Evolutionary conservation across 2,888 invertebrate species (phyloP), one percentile per base, ranked within the genome.

Genomic region (Phania funesta): DNA sequence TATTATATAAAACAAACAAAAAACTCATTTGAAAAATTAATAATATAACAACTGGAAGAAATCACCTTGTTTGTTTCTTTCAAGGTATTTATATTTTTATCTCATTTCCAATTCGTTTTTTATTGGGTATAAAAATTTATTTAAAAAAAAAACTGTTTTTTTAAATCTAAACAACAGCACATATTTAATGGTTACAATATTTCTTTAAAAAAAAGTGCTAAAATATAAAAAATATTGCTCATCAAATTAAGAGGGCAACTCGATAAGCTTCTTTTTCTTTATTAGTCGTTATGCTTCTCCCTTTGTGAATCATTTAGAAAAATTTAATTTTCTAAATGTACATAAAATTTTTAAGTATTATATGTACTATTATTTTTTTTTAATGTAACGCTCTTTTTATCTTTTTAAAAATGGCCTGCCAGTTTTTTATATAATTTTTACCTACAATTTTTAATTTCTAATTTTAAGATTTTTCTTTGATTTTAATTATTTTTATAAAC

Each of bases 1-100:
- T 76, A 81, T 64, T 64, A 73, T 46, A 20, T 67, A 76, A 56
- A 65, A 41, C 11, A 74, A 60, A 29, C 54, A 60, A 58, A 24
- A 68, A 62, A 35, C 52, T 56, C 38, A 58, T 75, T 11, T 60
- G 35, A 24, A 46, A 50, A 76, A 68, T 68, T 18, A 70, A 35
- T 62, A 46, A 65, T 18, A 41, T 38, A 70, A 75, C 80, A 80
- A 80, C 74, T 73, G 75, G 75, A 65, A 80, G 70, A 68, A 56
- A 64, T 64, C 60, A 54, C 62, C 35, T 56, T 13, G 29, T 50
- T 71, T 3, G 56, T 58, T 56, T 58, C 65, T 38, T 62, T 44
- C 26, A 52, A 67, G 22, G 52, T 56, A 38, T 64, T 62, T 26
- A 50, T 18, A 62, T 35, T 71, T 26, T 60, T 60, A 24, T 46